Percentiles rank a stretch among this genome's conserved stretches.
These are phyloP conservation scores for Hypsibius dujardini DNA, from an alignment of 1,140 invertebrate species.

Conservation along the genomic window DNA sequence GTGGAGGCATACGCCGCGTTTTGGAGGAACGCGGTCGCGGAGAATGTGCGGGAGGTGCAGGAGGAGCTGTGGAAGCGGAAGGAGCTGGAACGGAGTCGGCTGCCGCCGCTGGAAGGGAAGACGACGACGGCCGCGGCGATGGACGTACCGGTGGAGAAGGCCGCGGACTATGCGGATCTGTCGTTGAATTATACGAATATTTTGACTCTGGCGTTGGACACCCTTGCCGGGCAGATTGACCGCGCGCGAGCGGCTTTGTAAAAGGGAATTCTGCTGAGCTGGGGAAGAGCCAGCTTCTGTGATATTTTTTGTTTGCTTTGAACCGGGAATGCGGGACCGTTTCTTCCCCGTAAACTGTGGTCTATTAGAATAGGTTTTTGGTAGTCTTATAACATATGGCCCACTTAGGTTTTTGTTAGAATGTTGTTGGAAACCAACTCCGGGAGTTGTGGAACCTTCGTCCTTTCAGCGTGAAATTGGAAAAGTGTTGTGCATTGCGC, in stretches of 20 bases:
- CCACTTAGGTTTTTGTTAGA: too few relatives aligned
- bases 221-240: neutral
- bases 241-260: neutral
- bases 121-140: neutral
- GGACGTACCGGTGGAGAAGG: neutral
- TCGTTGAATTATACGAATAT: neutral
- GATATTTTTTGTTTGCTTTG: too few relatives aligned
- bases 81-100: neutral
- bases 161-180: neutral
- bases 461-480: too few relatives aligned
- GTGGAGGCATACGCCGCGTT: neutral
- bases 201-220: neutral
- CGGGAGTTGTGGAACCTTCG: too few relatives aligned
- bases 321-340: too few relatives aligned
- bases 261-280: too few relatives aligned
- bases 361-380: too few relatives aligned
- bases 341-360: too few relatives aligned
- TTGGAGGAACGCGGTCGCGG: neutral
- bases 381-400: too few relatives aligned
- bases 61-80: conserved; percentile 4
- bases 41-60: neutral
- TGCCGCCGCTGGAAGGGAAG: neutral
- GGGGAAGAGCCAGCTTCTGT: too few relatives aligned
- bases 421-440: too few relatives aligned
- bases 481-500: too few relatives aligned